Base-by-base conservation (phyloP, 2,888 invertebrate species). In the Vesta saturnalis region DNA sequence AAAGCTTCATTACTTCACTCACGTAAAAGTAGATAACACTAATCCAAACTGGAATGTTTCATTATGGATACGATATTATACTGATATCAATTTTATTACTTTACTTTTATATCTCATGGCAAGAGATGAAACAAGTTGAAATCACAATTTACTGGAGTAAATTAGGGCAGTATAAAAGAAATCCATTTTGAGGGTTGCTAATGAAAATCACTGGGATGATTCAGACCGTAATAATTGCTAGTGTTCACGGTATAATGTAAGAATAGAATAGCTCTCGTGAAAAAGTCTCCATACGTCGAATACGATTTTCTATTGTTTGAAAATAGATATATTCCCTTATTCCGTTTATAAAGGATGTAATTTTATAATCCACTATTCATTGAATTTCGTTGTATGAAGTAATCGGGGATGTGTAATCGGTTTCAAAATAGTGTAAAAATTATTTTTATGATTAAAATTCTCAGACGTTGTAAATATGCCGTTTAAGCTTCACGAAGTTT, bases 161-260 rank as follows among this genome's bases (percentile, higher is more conserved):
- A 69, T 69, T 69, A 64, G 60, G 60, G 58, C 58, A 57, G 64
- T n/a, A 68, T 69, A 58, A 69, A 64, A 69, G 69, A 69, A 69
- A 64, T 69, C 64, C 69, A 61, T 61, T 61, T 57, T 61, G 69
- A 64, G 69, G 69, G 69, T 61, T 64, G 64, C 56, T 69, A 69
- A 69, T 69, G 64, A 69, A 69, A 69, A 64, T 68, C 68, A 64
- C 57, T 46, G 64, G 19, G 69, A 64, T 69, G 69, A 69, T 69
- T 69, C 69, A 69, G 69, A 69, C 49, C 69, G 64, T 52, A 69
- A 61, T 69, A 64, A 69, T 69, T 68, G 64, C 56, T 58, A 16
- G 59, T 55, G 30, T 68, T 68, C 59, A 35, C 39, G 15, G 46
- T 43, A 56, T 35, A 23, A 56, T n/a, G 15, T 16, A 55, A 23